Percentiles rank a stretch among this genome's conserved stretches.
phyloP scores from a whole-genome alignment of 1,140 invertebrate genomes.

The Lucilia sericata region DNA sequence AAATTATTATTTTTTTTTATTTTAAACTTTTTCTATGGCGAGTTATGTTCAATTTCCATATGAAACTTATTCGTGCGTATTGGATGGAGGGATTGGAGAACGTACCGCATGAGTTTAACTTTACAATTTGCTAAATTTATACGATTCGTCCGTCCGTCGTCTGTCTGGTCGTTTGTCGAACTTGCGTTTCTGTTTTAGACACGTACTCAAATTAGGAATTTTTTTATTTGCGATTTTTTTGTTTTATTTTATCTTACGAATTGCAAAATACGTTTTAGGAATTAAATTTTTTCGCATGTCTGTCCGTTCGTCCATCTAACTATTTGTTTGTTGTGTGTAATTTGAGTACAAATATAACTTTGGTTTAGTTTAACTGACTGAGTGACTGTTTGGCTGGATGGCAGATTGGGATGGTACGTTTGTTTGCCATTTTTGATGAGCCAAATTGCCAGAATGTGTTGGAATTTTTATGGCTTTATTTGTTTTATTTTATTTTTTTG shows the following conservation, averaged over 20 bases:
- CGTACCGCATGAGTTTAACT: neutral
- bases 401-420: constrained; percentile 2
- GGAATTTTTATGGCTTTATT: constrained; percentile 45
- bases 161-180: neutral
- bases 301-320: no score
- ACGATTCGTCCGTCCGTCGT: neutral
- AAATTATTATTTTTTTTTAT: constrained; percentile 39
- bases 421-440: constrained; percentile 33
- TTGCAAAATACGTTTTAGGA: constrained; percentile 41
- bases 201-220: constrained; percentile 39
- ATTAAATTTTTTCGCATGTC: constrained; percentile 16
- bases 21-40: constrained; percentile 16
- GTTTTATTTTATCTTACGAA: constrained; percentile 14
- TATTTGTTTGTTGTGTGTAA: neutral
- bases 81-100: neutral
- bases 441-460: constrained; percentile 45
- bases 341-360: neutral
- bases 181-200: constrained; percentile 33
- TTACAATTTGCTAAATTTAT: neutral
- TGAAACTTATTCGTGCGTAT: no score
- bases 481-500: constrained; percentile 8
- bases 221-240: constrained; percentile 34
- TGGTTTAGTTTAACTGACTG: constrained; percentile 32
- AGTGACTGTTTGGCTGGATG: neutral
- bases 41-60: neutral